A percentile compares a stretch with the other conserved stretches of the same genome.
These are phyloP conservation scores for Lucilia cuprina DNA, from an alignment of 1,140 invertebrate genomes.

Conservation along the genomic window DNA sequence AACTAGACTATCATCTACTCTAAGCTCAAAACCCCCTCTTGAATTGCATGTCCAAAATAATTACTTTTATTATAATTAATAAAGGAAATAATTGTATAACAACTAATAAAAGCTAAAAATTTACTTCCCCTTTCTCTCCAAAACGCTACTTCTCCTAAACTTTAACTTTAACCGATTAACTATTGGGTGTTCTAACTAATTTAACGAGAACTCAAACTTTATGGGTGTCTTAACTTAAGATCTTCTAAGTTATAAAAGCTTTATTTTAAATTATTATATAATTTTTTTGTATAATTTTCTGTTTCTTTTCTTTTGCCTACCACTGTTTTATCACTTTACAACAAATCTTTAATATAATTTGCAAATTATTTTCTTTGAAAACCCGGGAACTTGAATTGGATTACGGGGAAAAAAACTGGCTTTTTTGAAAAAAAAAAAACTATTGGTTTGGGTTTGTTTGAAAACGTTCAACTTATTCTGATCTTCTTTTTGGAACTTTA, in stretches of 20 bases:
- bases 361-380: not conserved
- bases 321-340: not conserved
- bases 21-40: not conserved
- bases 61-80: not conserved
- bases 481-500: not conserved
- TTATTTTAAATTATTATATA: not conserved
- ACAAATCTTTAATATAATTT: not conserved
- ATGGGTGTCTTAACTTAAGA: too few relatives aligned
- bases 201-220: not conserved
- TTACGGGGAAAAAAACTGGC: not conserved
- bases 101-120: too few relatives aligned
- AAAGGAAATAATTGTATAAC: too few relatives aligned
- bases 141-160: not conserved
- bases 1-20: too few relatives aligned
- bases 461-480: not conserved
- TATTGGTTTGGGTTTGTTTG: not conserved
- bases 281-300: not conserved
- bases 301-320: not conserved
- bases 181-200: conserved; percentile 10
- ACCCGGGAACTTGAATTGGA: not conserved
- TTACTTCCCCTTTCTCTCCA: too few relatives aligned
- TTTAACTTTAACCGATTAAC: not conserved
- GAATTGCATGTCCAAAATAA: not conserved
- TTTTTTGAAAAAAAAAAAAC: not conserved
- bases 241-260: too few relatives aligned